These are phyloP conservation scores for Teleogryllus occipitalis DNA, from an alignment of 1,140 invertebrate genomes.

Conservation along the genomic window DNA sequence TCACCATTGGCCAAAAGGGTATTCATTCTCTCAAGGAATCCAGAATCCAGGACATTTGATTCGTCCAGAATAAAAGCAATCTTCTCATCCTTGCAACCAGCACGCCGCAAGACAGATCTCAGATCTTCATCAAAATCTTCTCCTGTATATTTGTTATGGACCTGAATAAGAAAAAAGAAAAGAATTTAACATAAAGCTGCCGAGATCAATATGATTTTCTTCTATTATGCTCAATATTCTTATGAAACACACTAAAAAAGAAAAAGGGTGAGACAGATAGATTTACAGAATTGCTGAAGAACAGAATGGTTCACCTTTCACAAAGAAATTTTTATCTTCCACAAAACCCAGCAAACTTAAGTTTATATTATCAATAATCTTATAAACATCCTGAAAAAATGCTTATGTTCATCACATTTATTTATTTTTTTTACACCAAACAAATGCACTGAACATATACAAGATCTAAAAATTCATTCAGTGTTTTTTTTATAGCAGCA, in stretches of 20 bases:
- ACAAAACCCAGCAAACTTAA: no score
- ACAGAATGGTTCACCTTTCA: no score
- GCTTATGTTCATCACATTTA: no score
- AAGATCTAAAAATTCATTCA: no score
- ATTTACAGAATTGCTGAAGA: background rate
- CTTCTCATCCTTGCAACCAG: conserved; percentile 87
- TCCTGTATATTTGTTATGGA: conserved; percentile 76
- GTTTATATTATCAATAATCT: no score
- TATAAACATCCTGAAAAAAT: no score
- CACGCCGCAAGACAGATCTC: conserved; percentile 80
- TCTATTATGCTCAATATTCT: background rate
- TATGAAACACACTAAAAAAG: background rate
- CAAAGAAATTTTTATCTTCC: no score
- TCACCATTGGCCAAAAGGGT: conserved; percentile 98
- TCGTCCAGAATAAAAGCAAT: conserved; percentile 99
- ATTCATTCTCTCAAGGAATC: conserved; percentile 98
- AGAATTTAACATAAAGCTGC: background rate
- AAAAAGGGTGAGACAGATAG: no score
- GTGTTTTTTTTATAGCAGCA: no score
- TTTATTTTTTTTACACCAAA: no score
- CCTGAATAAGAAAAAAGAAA: conserved; percentile 14
- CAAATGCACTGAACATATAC: no score
- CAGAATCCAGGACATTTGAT: conserved; percentile 96
- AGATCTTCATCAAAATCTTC: conserved; percentile 99
- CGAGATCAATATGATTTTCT: background rate